Evolutionary conservation across 2,113 vertebrate genomes (phyloP), one percentile per base, ranked within the genome.

Genomic region (Leptosomus discolor): DNA sequence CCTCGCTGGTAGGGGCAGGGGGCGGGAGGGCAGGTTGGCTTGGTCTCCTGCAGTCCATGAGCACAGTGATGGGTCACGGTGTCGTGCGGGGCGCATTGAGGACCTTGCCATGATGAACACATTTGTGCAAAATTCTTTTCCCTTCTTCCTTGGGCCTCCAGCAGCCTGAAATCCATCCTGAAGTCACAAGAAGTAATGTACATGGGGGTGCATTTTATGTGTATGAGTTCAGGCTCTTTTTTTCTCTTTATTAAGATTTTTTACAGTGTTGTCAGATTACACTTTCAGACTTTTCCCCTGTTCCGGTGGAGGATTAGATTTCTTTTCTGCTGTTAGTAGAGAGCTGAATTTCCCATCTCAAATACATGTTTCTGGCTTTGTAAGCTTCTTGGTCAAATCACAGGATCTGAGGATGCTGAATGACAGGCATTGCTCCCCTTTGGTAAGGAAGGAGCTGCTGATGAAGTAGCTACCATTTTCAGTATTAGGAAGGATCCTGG

Each of bases 61-160:
- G 17, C 12, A 4, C 3, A 15, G 36, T 7, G 0, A 19, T 48
- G 73, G 73, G 29, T n/a, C 15, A 54, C 0, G 0, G 58, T 12
- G 3, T 41, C 0, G 0, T 11, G 4, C 0, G 9, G 4, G 27
- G 9, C 2, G 0, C 5, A 15, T 9, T 27, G 34, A 58, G 64
- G 53, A 27, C 36, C 50, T 60, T 6, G 1, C 39, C 11, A 2
- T 1, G 1, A 26, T 14, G 19, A 46, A 18, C 12, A 11, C 2
- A 0, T 36, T 20, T 46, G 22, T 36, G 56, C 24, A 81, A 77
- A 70, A 58, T n/a, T 8, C 3, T 85, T 79, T 75, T 30, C 22
- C 12, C 15, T 48, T 70, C 32, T 63, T 71, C 32, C 27, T 48
- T 1, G 2, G 61, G 51, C 17, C 64, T 61, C 14, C 36, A 41